Evolutionary conservation across 2,888 invertebrate genomes (phyloP), one percentile per base, ranked within the genome.

Genomic region (Nymphalis c-album): DNA sequence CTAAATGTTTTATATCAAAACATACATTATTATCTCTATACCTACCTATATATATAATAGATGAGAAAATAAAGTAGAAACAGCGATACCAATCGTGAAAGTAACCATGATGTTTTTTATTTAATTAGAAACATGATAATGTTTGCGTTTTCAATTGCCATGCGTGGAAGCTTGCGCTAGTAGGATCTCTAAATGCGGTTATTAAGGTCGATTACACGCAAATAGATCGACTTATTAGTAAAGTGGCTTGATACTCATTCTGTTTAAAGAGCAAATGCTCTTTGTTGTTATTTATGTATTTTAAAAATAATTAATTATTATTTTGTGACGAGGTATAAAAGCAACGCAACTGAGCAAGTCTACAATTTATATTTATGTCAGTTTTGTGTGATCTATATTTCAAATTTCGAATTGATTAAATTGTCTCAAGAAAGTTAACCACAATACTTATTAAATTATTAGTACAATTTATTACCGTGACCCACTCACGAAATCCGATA

Each of bases 151-250:
- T 47, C 63, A 68, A 48, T 55, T 46, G 35, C 53, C 63, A 64
- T 64, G 63, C 57, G 50, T 63, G 67, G 69, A 67, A 64, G 69
- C 67, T 63, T 65, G 69, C 64, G 60, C 63, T 48, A 64, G 40
- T 58, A 61, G 64, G 65, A 68, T 68, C 69, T 62, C 67, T 63
- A 70, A 68, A 70, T 40, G 55, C 47, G 63, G 60, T 64, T 62
- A 69, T 65, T 70, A 64, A 67, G 70, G 64, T 67, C 64, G 58
- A 67, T 61, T 48, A 65, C 71, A 71, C 71, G 68, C 70, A 60
- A 61, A 65, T 65, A 60, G 65, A 60, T 65, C 46, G 51, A 65
- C 65, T 66, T 66, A 61, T 66, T 60, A 61, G 65, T 51, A 66
- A 65, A 60, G 60, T 61, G 40, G 65, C 20, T 60, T 26, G 50